Conservation (phyloP, 2,113 vertebrate species). For the Platichthys flesus region DNA sequence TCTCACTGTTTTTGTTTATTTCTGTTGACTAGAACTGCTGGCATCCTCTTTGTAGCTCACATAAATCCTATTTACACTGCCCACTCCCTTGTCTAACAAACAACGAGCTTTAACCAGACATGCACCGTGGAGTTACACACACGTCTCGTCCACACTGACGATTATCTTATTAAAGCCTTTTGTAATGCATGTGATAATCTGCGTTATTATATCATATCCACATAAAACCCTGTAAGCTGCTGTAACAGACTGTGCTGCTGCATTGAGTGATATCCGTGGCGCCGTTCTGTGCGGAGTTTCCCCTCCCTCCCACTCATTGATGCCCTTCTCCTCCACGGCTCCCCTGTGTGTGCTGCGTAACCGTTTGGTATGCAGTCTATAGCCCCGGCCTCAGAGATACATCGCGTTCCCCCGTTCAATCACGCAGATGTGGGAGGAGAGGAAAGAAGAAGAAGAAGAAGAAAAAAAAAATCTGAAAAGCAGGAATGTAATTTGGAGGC, state of each 20-base stretch:
- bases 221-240: conserved; percentile 5
- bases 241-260: not conserved
- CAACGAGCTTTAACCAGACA: not conserved
- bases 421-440: conserved; percentile 37
- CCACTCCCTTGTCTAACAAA: conserved; percentile 11
- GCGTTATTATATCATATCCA: not conserved
- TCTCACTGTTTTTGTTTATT: not conserved
- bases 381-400: conserved; percentile 41
- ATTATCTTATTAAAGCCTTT: conserved; percentile 7
- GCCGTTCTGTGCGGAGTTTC: conserved; percentile 56
- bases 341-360: conserved; percentile 23
- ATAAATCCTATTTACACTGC: conserved; percentile 13
- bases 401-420: conserved; percentile 42
- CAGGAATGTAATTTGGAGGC: conserved; percentile 67
- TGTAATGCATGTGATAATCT: not conserved
- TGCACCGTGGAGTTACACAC: not conserved
- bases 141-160: not conserved
- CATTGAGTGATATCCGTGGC: conserved; percentile 25
- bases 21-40: not conserved
- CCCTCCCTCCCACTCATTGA: conserved; percentile 65
- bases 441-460: not conserved
- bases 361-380: conserved; percentile 60
- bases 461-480: conserved; percentile 16
- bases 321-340: conserved; percentile 28
- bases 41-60: not conserved